These are phyloP conservation scores for Gouania willdenowi DNA, from an alignment of 2,797 vertebrate species.

Conservation along the genomic window DNA sequence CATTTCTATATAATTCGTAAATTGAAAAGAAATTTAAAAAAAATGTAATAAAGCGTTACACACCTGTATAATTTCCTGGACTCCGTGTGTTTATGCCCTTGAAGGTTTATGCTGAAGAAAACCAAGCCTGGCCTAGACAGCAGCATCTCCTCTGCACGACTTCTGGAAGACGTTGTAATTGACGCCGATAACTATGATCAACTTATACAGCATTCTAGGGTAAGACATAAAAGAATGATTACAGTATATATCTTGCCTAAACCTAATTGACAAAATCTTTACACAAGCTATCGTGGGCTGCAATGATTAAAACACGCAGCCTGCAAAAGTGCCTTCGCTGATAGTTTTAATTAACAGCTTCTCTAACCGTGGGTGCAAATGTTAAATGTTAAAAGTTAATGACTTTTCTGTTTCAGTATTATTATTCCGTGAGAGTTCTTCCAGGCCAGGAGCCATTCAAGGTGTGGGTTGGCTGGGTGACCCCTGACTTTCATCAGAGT, in stretches of 20 bases:
- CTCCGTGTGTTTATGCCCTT: constrained; percentile 9
- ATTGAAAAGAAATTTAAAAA: no score
- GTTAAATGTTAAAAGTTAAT: constrained; percentile 9
- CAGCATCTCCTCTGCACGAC: constrained; percentile 86
- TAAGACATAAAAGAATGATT: constrained; percentile 42
- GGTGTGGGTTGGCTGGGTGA: constrained; percentile 96
- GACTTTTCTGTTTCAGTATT: constrained; percentile 77
- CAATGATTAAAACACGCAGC: background rate
- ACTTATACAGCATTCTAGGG: constrained; percentile 85
- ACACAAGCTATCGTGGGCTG: no score
- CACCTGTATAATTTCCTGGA: no score
- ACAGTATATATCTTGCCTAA: background rate
- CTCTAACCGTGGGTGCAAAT: background rate
- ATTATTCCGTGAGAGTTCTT: constrained; percentile 91
- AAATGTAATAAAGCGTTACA: no score
- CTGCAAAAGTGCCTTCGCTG: background rate
- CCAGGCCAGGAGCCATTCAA: constrained; percentile 89
- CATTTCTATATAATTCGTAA: no score
- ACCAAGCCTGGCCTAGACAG: constrained; percentile 85
- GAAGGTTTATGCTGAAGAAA: constrained; percentile 89
- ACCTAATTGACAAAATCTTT: no score
- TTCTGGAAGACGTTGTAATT: constrained; percentile 89
- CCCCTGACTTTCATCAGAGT: constrained; percentile 86
- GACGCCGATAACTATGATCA: constrained; percentile 85
- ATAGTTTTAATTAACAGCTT: background rate